Conservation (phyloP, 2,113 vertebrate species). For the Galbula dea region DNA sequence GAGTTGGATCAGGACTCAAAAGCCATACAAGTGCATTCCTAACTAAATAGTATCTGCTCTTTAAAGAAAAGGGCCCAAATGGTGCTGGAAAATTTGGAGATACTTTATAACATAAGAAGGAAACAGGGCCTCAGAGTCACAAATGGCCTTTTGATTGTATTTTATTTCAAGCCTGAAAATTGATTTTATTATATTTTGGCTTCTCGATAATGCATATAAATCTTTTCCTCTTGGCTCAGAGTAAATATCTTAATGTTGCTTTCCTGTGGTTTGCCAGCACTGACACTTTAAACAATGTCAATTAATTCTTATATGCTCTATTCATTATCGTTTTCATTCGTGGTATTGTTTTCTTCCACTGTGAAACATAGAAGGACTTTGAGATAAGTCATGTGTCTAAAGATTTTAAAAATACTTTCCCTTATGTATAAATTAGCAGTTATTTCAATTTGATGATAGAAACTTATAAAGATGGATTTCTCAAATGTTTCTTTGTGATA, state of each 20-base stretch:
- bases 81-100: neutral
- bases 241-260: neutral
- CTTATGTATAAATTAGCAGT: neutral
- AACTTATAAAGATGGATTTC: conserved; percentile 1
- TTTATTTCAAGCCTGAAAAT: conserved; percentile 10
- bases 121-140: neutral
- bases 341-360: neutral
- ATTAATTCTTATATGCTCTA: conserved; percentile 14
- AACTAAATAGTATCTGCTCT: neutral
- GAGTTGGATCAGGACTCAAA: conserved; percentile 50
- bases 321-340: neutral
- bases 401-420: neutral
- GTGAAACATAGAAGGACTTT: neutral
- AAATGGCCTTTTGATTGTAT: neutral
- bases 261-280: neutral
- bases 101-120: neutral
- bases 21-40: neutral
- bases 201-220: neutral
- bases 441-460: neutral
- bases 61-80: conserved; percentile 16
- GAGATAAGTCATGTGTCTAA: neutral
- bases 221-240: conserved; percentile 36
- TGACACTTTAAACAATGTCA: neutral
- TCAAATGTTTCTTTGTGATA: conserved; percentile 4
- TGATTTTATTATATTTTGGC: conserved; percentile 6